Evolutionary conservation across 2,888 invertebrate genomes (phyloP).

Genomic region (Bugula neritina): DNA sequence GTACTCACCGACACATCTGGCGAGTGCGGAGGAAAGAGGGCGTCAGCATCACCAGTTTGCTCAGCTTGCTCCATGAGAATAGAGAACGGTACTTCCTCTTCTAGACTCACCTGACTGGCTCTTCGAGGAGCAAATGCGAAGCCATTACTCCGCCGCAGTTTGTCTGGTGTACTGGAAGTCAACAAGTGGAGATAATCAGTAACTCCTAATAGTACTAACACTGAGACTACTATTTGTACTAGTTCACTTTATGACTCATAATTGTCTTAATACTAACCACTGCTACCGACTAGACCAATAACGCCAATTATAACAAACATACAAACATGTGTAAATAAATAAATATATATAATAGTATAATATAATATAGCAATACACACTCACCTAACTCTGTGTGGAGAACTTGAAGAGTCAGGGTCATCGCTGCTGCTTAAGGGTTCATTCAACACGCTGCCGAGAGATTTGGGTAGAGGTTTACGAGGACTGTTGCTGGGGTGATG

Average conservation of each 20-base stretch:
- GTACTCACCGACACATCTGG: conserved; percentile 27
- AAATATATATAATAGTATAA: too few species aligned
- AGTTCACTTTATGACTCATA: too few species aligned
- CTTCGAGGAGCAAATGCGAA: conserved; percentile 14
- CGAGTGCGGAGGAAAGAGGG: conserved; percentile 26
- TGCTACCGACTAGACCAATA: neutral
- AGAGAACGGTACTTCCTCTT: conserved; percentile 28
- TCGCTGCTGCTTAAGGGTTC: neutral
- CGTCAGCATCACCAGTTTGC: neutral
- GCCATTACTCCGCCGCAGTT: neutral
- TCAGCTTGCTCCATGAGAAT: conserved; percentile 25
- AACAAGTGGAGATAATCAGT: too few species aligned
- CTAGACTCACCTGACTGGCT: conserved; percentile 22
- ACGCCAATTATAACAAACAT: too few species aligned
- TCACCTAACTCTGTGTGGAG: neutral
- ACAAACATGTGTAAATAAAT: too few species aligned
- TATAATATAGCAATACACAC: too few species aligned
- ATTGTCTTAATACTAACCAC: neutral
- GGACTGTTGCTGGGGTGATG: neutral
- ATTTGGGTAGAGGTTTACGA: neutral
- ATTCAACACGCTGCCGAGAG: neutral
- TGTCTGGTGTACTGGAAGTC: neutral
- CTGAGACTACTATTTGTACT: too few species aligned
- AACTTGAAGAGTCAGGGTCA: neutral
- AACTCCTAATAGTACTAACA: too few species aligned